Evolutionary conservation across 2,113 vertebrate genomes (phyloP).

Genomic region (Pelvicachromis taeniatus): DNA sequence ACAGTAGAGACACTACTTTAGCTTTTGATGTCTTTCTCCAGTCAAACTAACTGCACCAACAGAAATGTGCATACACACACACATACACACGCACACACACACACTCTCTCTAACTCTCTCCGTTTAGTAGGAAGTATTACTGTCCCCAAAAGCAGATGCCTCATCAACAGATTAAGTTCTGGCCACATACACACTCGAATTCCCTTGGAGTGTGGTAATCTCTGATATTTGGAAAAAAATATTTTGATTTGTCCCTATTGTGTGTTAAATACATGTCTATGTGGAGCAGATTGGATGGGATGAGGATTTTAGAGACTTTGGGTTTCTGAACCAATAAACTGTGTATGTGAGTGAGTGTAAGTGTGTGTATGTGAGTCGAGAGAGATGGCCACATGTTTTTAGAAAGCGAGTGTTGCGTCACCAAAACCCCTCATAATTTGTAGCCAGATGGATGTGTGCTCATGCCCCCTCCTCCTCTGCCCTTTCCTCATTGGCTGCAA

Average conservation of each 20-base stretch:
- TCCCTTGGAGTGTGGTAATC: not conserved
- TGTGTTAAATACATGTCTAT: not conserved
- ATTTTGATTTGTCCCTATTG: not conserved
- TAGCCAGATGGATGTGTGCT: not conserved
- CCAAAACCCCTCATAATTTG: not conserved
- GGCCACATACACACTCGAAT: not conserved
- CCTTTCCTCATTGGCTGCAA: not conserved
- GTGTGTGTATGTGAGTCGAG: not conserved
- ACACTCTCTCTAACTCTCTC: not conserved
- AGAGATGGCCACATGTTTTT: not conserved
- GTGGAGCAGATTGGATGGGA: not conserved
- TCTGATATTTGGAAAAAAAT: not conserved
- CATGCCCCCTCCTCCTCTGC: not conserved
- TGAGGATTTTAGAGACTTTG: not conserved
- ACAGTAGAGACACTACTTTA: not conserved
- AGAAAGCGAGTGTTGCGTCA: not conserved
- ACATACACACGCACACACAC: not conserved
- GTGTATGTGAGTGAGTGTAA: not conserved
- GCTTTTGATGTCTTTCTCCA: not conserved
- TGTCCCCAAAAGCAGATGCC: not conserved
- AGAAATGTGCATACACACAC: not conserved
- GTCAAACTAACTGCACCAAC: not conserved
- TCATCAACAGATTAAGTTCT: slow-evolving; percentile 23
- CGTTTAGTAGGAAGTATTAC: not conserved
- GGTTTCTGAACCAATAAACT: not conserved